Evolutionary conservation across 2,888 invertebrate species (phyloP).

Genomic region (Metopia argyrocephala): DNA sequence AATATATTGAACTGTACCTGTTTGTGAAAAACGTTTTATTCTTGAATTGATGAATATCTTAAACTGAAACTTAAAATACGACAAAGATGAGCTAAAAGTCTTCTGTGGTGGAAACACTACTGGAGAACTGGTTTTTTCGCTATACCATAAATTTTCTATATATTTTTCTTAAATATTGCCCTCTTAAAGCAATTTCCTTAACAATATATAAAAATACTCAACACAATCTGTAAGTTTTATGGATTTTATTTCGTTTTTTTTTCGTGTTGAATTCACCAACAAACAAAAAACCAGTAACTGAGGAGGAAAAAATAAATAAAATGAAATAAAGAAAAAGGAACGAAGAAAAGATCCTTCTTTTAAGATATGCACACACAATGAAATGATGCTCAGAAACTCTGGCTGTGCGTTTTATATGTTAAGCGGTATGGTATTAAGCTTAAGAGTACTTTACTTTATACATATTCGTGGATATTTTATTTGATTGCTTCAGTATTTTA

Average conservation of each 20-base stretch:
- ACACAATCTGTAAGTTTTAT: constrained; percentile 1
- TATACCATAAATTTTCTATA: constrained; percentile 32
- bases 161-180: constrained; percentile 36
- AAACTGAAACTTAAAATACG: constrained; percentile 16
- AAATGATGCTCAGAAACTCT: constrained; percentile 17
- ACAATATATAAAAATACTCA: constrained; percentile 22
- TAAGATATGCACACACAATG: constrained; percentile 58
- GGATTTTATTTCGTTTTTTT: not conserved
- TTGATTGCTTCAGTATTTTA: constrained; percentile 68
- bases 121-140: constrained; percentile 50
- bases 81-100: constrained; percentile 5
- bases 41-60: constrained; percentile 57
- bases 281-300: not conserved
- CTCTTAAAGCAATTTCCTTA: constrained; percentile 38
- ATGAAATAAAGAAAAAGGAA: not conserved
- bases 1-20: constrained; percentile 47
- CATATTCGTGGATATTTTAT: constrained; percentile 63
- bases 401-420: not conserved
- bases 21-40: constrained; percentile 34
- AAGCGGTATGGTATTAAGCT: not conserved
- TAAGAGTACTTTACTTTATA: constrained; percentile 2
- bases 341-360: constrained; percentile 50
- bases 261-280: not conserved
- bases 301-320: not conserved
- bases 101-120: no score